Conservation (phyloP, 2,113 vertebrate species). For the Sclerurus mexicanus region DNA sequence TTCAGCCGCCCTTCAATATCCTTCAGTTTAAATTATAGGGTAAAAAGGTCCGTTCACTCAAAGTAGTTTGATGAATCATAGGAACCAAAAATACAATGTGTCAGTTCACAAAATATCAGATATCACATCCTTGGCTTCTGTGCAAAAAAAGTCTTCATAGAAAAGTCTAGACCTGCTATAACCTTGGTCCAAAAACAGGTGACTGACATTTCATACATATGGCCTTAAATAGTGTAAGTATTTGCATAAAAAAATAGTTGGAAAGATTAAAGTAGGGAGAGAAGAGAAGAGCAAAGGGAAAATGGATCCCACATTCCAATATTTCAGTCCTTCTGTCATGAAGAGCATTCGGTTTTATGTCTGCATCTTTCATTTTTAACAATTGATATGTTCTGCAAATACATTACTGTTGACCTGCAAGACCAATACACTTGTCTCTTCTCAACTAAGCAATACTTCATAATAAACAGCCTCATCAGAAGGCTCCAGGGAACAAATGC, state of each 20-base stretch:
- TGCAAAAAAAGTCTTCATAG: not conserved
- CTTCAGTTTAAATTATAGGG: conserved; percentile 33
- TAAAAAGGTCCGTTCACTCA: conserved; percentile 22
- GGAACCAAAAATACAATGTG: conserved; percentile 6
- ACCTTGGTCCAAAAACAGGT: not conserved
- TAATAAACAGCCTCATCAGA: not conserved
- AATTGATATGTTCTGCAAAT: not conserved
- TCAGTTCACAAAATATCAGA: not conserved
- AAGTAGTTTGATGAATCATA: conserved; percentile 24
- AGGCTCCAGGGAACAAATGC: not conserved
- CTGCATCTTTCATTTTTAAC: conserved; percentile 42
- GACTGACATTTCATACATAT: not conserved
- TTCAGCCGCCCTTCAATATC: conserved; percentile 20
- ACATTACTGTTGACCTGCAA: conserved; percentile 12
- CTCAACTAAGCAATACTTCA: not conserved
- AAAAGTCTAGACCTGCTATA: not conserved
- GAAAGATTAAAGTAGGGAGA: not conserved
- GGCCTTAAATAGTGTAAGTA: not conserved
- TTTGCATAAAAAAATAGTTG: not conserved
- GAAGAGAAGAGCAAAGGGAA: not conserved
- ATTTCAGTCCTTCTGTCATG: not conserved
- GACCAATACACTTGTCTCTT: not conserved
- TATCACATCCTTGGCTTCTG: not conserved
- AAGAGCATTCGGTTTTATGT: not conserved
- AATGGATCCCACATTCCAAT: not conserved